These are phyloP conservation scores for Drosophila obscura DNA, from an alignment of 1,140 invertebrate genomes.

Conservation along the genomic window DNA sequence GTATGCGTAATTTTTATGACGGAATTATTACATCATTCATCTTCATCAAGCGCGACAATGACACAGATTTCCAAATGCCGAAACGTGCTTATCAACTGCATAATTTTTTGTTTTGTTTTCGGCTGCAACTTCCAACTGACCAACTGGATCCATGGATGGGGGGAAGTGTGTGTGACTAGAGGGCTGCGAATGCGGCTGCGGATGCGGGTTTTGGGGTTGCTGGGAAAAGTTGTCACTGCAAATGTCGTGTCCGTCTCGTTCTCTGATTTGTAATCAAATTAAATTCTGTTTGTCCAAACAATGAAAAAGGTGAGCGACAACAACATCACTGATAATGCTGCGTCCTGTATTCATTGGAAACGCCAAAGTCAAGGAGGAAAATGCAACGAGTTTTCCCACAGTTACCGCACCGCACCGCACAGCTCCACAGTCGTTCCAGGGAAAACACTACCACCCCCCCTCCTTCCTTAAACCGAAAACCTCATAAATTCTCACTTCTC, in stretches of 20 bases:
- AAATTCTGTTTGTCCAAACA: constrained; percentile 59
- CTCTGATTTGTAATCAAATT: constrained; percentile 69
- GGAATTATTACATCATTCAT: constrained; percentile 82
- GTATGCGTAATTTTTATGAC: constrained; percentile 74
- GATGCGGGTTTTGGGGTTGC: constrained; percentile 53
- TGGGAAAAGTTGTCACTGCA: constrained; percentile 41
- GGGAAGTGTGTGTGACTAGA: constrained; percentile 1
- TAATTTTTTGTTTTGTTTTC: constrained; percentile 19
- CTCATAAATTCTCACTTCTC: constrained; percentile 46
- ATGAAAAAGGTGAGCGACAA: constrained; percentile 33
- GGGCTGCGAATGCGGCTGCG: background rate
- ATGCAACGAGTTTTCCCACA: constrained; percentile 43
- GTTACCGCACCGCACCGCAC: constrained; percentile 14
- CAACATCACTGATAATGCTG: constrained; percentile 13
- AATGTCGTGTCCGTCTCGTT: constrained; percentile 19
- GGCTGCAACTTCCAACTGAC: constrained; percentile 40
- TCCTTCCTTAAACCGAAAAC: constrained; percentile 13
- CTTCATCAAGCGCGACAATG: constrained; percentile 67
- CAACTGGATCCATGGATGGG: constrained; percentile 1
- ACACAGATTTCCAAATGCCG: constrained; percentile 39
- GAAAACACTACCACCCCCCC: constrained; percentile 7
- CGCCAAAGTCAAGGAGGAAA: constrained; percentile 29
- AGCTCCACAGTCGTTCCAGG: constrained; percentile 36
- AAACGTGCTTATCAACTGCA: constrained; percentile 69
- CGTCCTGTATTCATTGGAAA: constrained; percentile 25